phyloP scores from a whole-genome alignment of 1,140 invertebrate genomes.

The Periplaneta americana region DNA sequence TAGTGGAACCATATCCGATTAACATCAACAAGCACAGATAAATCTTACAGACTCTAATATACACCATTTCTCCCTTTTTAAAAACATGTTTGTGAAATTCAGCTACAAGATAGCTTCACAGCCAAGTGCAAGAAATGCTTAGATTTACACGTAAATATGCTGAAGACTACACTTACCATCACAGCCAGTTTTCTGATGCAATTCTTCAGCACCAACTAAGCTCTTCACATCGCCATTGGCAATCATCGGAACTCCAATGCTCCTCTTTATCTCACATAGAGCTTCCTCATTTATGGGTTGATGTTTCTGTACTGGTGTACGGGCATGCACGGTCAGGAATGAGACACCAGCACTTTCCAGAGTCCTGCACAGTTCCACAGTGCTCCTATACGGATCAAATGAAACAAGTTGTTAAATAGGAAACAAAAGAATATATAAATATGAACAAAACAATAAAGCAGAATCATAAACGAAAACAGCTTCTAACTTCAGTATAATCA shows the following conservation, averaged over 20 bases:
- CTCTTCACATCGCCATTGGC: constrained; percentile 86
- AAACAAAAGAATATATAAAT: not conserved
- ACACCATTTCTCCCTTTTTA: no score
- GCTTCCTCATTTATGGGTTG: constrained; percentile 69
- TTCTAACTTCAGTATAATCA: no score
- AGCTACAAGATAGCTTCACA: no score
- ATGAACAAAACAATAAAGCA: not conserved
- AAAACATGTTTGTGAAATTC: no score
- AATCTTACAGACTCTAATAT: no score
- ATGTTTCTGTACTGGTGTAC: constrained; percentile 73
- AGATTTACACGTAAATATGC: not conserved
- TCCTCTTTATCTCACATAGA: constrained; percentile 66
- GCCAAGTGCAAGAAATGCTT: no score
- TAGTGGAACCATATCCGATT: not conserved
- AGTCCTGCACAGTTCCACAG: constrained; percentile 67
- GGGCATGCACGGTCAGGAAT: constrained; percentile 86
- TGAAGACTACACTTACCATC: constrained; percentile 49
- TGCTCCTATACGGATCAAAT: no score
- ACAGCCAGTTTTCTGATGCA: constrained; percentile 63
- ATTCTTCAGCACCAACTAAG: constrained; percentile 58
- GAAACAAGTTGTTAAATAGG: no score
- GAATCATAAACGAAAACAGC: not conserved
- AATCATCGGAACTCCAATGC: constrained; percentile 72
- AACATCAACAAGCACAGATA: no score
- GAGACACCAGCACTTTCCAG: constrained; percentile 80